A percentile compares a stretch with the other conserved stretches of the same genome.
These are phyloP conservation scores for Heterotilapia buettikoferi DNA, from an alignment of 2,113 vertebrate genomes.

Conservation along the genomic window DNA sequence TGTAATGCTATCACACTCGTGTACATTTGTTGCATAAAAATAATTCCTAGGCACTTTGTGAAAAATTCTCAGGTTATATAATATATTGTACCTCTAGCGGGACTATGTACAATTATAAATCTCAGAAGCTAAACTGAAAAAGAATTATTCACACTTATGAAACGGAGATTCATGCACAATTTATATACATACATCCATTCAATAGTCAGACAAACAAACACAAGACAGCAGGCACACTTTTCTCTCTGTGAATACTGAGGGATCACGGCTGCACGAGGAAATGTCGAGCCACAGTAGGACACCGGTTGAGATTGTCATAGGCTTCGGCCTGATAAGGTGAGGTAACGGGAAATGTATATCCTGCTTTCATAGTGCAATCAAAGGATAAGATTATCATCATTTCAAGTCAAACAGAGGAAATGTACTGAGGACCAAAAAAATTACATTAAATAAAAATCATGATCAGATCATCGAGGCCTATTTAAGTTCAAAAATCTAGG, in stretches of 20 bases:
- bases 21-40: slow-evolving; percentile 42
- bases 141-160: not conserved
- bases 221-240: not conserved
- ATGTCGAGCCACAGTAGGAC: slow-evolving; percentile 25
- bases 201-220: not conserved
- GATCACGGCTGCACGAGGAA: slow-evolving; percentile 11
- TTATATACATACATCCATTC: not conserved
- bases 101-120: slow-evolving; percentile 42
- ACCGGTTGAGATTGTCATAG: slow-evolving; percentile 56
- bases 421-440: not conserved
- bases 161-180: not conserved
- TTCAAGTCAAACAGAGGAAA: slow-evolving; percentile 48
- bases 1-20: slow-evolving; percentile 38
- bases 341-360: slow-evolving; percentile 47
- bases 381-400: slow-evolving; percentile 34
- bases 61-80: slow-evolving; percentile 36
- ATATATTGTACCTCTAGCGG: slow-evolving; percentile 48
- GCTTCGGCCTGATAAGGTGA: slow-evolving; percentile 50
- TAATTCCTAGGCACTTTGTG: slow-evolving; percentile 62
- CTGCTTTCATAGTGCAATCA: slow-evolving; percentile 66
- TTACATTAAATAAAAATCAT: not conserved
- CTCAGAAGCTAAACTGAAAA: not conserved
- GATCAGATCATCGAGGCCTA: not conserved
- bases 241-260: slow-evolving; percentile 27
- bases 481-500: not conserved